Evolutionary conservation across 2,113 vertebrate genomes (phyloP).

Genomic region (Ctenomys sociabilis): DNA sequence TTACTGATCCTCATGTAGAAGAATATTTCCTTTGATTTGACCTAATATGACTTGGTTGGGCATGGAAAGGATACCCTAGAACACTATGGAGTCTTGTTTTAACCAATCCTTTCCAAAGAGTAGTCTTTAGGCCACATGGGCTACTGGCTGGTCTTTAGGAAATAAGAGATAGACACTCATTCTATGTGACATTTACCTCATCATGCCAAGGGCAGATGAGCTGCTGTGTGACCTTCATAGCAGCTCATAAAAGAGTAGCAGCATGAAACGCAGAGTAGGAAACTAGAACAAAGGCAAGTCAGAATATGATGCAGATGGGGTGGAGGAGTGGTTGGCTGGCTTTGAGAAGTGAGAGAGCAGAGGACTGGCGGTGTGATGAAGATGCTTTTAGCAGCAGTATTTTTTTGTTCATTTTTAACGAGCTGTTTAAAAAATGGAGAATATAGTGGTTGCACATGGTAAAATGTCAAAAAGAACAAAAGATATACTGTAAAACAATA

Average conservation of each 20-base stretch:
- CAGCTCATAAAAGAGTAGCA: slow-evolving; percentile 1
- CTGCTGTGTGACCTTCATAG: slow-evolving; percentile 37
- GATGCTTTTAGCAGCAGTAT: slow-evolving; percentile 67
- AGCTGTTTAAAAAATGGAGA: slow-evolving; percentile 65
- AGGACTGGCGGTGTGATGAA: slow-evolving; percentile 45
- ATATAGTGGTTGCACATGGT: slow-evolving; percentile 52
- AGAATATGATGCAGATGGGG: slow-evolving; percentile 62
- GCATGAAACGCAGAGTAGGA: not conserved
- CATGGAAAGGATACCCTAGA: not conserved
- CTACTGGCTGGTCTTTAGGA: not conserved
- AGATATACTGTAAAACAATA: not conserved
- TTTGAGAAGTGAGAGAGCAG: slow-evolving; percentile 42
- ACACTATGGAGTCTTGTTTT: not conserved
- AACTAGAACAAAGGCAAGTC: slow-evolving; percentile 55
- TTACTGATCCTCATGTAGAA: not conserved
- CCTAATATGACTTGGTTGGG: not conserved
- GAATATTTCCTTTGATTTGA: not conserved
- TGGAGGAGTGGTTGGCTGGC: slow-evolving; percentile 72
- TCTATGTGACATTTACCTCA: not conserved
- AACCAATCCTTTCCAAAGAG: not conserved
- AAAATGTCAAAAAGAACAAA: slow-evolving; percentile 70
- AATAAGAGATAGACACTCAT: not conserved
- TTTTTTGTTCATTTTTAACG: slow-evolving; percentile 67
- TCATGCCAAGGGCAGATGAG: not conserved
- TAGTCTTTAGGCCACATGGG: not conserved